These are phyloP conservation scores for Thymallus thymallus DNA, from an alignment of 2,113 vertebrate genomes.

Conservation along the genomic window DNA sequence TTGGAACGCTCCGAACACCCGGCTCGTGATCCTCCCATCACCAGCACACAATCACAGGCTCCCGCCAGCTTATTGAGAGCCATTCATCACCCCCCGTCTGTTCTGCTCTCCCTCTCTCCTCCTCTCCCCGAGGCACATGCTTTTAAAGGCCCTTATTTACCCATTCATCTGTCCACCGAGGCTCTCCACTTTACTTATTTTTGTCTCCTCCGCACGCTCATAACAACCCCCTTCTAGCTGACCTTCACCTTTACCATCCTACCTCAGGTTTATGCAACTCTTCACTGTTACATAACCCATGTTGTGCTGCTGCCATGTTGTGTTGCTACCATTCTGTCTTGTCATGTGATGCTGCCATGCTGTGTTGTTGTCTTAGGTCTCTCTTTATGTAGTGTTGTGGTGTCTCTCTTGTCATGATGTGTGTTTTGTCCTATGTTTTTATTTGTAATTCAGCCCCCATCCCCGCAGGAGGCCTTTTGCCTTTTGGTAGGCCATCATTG, in stretches of 20 bases:
- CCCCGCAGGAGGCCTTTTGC: no score
- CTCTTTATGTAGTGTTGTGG: no score
- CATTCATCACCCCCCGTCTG: slow-evolving; percentile 63
- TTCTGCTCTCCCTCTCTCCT: slow-evolving; percentile 20
- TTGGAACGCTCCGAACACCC: slow-evolving; percentile 26
- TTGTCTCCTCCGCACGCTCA: background rate
- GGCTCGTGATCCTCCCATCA: slow-evolving; percentile 52
- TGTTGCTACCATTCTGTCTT: no score
- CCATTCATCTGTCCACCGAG: slow-evolving; percentile 38
- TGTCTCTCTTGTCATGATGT: no score
- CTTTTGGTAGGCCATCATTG: no score
- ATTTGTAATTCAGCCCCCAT: no score
- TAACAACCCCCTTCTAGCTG: background rate
- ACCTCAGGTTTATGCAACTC: slow-evolving; percentile 15
- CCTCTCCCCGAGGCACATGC: slow-evolving; percentile 27
- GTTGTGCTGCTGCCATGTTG: slow-evolving; percentile 7
- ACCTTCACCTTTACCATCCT: slow-evolving; percentile 18
- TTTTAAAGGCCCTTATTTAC: slow-evolving; percentile 40
- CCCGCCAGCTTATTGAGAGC: slow-evolving; percentile 60
- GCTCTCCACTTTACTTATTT: slow-evolving; percentile 22
- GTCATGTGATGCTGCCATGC: no score
- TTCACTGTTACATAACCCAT: background rate
- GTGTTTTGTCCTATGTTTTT: no score
- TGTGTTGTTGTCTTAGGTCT: no score
- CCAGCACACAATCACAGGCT: slow-evolving; percentile 51